Evolutionary conservation across 2,888 invertebrate species (phyloP).

Genomic region (Emmelina monodactyla): DNA sequence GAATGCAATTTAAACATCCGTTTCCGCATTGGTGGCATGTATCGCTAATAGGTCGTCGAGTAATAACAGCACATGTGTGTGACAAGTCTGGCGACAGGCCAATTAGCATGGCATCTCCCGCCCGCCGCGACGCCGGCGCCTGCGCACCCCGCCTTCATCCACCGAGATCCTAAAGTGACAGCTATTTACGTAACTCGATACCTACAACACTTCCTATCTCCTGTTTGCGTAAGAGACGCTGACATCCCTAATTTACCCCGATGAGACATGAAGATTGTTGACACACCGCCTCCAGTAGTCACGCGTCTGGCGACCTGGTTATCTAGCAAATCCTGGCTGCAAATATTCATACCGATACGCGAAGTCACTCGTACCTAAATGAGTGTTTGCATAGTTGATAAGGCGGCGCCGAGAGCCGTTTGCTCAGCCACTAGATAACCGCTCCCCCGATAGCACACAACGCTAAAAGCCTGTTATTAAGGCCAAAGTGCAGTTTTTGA

Average conservation of each 20-base stretch:
- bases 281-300: conserved; percentile 5
- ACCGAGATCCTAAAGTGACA: conserved; percentile 22
- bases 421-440: conserved; percentile 39
- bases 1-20: conserved; percentile 64
- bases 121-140: conserved; percentile 24
- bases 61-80: conserved; percentile 63
- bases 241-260: conserved; percentile 15
- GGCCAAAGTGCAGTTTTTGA: conserved; percentile 40
- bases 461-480: conserved; percentile 57
- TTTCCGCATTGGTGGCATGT: conserved; percentile 53
- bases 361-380: conserved; percentile 47
- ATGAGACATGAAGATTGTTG: too few relatives aligned
- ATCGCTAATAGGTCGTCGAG: conserved; percentile 56
- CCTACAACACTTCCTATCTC: conserved; percentile 16
- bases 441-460: conserved; percentile 35
- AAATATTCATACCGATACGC: conserved; percentile 45
- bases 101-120: conserved; percentile 48
- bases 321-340: conserved; percentile 49
- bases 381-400: conserved; percentile 55
- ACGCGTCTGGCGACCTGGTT: conserved; percentile 20
- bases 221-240: conserved; percentile 23
- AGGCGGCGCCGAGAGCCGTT: conserved; percentile 53
- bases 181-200: conserved; percentile 28
- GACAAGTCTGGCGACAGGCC: conserved; percentile 55
- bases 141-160: conserved; percentile 22